Evolutionary conservation across 2,888 invertebrate genomes (phyloP).

Genomic region (Hyposoter dolosus): DNA sequence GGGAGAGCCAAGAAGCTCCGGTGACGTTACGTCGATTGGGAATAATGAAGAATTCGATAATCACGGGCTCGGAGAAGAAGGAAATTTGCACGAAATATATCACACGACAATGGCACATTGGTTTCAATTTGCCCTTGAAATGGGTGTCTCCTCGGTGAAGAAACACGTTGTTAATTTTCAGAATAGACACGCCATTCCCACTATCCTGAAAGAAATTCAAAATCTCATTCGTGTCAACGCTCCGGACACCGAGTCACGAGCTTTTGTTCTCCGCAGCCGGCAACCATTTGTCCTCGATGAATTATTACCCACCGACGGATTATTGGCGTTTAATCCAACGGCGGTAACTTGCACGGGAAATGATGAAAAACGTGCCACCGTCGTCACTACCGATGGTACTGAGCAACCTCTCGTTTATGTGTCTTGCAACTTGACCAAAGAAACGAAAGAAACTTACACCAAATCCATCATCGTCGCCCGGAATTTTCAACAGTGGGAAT

Average conservation of each 20-base stretch:
- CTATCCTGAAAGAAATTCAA: conserved; percentile 85
- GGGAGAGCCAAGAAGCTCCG: conserved; percentile 20
- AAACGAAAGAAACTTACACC: conserved; percentile 81
- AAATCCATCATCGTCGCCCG: conserved; percentile 87
- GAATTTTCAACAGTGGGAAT: conserved; percentile 88
- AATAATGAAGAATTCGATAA: conserved; percentile 61
- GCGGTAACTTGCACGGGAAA: conserved; percentile 47
- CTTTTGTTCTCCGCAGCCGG: conserved; percentile 84
- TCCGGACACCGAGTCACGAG: conserved; percentile 84
- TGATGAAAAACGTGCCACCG: conserved; percentile 69
- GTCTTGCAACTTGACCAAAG: conserved; percentile 83
- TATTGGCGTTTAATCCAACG: conserved; percentile 64
- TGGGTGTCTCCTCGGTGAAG: conserved; percentile 87
- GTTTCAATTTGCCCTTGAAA: conserved; percentile 87
- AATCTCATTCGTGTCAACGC: conserved; percentile 85
- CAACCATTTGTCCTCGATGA: conserved; percentile 82
- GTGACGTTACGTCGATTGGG: neutral
- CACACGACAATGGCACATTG: conserved; percentile 86
- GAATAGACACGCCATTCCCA: conserved; percentile 84
- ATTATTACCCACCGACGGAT: conserved; percentile 67
- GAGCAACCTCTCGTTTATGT: conserved; percentile 77
- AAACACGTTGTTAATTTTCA: conserved; percentile 85
- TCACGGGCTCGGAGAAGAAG: conserved; percentile 86
- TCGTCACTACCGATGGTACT: conserved; percentile 65
- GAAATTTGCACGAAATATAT: conserved; percentile 86